A percentile compares a stretch with the other conserved stretches of the same genome.
Evolutionary conservation across 2,113 vertebrate species (phyloP).

Genomic region (Larimichthys crocea): DNA sequence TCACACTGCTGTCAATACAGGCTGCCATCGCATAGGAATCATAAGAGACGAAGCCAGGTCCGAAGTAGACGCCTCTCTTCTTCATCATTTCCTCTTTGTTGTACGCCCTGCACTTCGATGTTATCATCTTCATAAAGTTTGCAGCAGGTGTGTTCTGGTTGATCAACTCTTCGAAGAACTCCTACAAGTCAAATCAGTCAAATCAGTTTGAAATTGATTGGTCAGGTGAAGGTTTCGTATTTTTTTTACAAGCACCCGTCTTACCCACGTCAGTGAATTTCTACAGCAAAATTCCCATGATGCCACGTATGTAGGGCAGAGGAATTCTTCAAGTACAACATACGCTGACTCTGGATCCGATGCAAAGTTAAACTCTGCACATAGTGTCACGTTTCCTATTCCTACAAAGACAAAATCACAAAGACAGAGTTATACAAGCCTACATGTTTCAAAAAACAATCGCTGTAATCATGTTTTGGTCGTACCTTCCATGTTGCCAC

Average conservation of each 20-base stretch:
- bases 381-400: slow-evolving; percentile 81
- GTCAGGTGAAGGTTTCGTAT: neutral
- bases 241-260: neutral
- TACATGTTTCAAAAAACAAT: neutral
- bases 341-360: slow-evolving; percentile 85
- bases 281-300: slow-evolving; percentile 83
- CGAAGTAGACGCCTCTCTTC: slow-evolving; percentile 71
- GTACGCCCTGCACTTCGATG: slow-evolving; percentile 76
- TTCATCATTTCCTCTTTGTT: slow-evolving; percentile 49
- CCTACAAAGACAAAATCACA: slow-evolving; percentile 68
- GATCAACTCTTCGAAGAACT: slow-evolving; percentile 81
- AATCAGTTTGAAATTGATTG: neutral
- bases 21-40: slow-evolving; percentile 83
- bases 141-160: slow-evolving; percentile 76
- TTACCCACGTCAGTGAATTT: slow-evolving; percentile 83
- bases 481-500: slow-evolving; percentile 86
- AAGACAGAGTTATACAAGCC: neutral
- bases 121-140: slow-evolving; percentile 82
- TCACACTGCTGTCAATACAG: slow-evolving; percentile 77
- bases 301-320: slow-evolving; percentile 80
- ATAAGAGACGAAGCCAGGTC: slow-evolving; percentile 81
- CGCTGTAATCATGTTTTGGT: neutral
- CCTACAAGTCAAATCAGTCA: slow-evolving; percentile 62
- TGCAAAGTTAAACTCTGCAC: slow-evolving; percentile 86
- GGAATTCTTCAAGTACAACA: slow-evolving; percentile 83